Base-by-base conservation (phyloP, 2,797 vertebrate species). In the Acipenser ruthenus region DNA sequence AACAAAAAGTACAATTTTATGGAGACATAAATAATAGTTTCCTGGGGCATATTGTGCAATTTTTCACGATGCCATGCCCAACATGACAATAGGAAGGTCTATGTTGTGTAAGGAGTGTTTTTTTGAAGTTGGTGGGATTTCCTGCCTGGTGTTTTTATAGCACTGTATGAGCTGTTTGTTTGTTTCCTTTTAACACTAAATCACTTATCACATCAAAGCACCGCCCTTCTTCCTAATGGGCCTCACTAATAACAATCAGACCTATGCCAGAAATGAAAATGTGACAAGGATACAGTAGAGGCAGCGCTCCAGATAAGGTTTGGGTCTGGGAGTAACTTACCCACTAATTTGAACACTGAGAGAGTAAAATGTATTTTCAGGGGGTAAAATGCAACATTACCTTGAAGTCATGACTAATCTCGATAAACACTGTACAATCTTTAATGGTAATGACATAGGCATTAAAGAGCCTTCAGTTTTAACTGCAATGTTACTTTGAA, bases 121-220 rank as follows among this genome's bases (percentile, higher is more conserved):
- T 74, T 89, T 88, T 90, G 88, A 90, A 87, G 87, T 88, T 64
- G 68, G 72, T 75, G 75, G 67, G 69, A 69, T 83, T 91, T 90
- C 89, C 88, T 88, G 81, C 74, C 72, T 77, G 70, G 56, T 61
- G 70, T 68, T 68, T 68, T 71, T 65, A 49, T 71, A 75, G 75
- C 82, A 82, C 84, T 81, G 78, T 83, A 87, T 82, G 79, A 86
- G 80, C 74, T 77, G 49, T 85, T 84, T 86, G 86, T 88, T 89
- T 84, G 75, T 79, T 79, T 87, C 79, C 83, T 77, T 67, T 66
- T 80, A 68, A 76, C 79, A 73, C 80, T 88, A 87, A 89, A 90
- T 88, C 86, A 90, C 84, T 90, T 83, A 84, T 76, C 82, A 78
- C 86, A 87, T 91, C 87, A 88, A 88, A 88, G 86, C 83, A 77